Conservation (phyloP, 2,888 invertebrate genomes). For the Ditylenchus weischeri region DNA sequence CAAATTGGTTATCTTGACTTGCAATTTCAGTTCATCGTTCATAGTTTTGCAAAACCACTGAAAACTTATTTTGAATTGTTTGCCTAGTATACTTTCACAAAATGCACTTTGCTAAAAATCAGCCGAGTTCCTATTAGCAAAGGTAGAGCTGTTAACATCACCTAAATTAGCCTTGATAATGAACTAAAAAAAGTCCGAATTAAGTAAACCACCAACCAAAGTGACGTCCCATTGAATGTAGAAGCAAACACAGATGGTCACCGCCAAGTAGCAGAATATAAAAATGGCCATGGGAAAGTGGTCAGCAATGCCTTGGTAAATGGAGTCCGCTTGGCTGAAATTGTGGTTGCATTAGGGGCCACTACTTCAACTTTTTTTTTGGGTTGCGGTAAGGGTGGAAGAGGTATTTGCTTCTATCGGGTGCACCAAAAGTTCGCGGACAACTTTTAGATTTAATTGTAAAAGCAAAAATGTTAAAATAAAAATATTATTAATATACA, state of each 20-base stretch:
- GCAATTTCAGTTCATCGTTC: conserved; percentile 50
- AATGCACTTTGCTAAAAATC: conserved; percentile 50
- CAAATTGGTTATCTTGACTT: conserved; percentile 54
- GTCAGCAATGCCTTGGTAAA: conserved; percentile 56
- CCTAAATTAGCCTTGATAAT: conserved; percentile 36
- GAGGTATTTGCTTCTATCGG: no score
- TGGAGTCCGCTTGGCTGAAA: conserved; percentile 55
- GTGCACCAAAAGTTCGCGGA: no score
- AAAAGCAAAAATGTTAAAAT: no score
- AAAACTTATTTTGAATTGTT: conserved; percentile 10
- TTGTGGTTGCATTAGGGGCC: no score
- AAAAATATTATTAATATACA: no score
- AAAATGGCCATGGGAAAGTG: conserved; percentile 56
- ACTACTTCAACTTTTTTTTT: background rate
- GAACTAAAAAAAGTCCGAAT: conserved; percentile 41
- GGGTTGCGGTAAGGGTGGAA: no score
- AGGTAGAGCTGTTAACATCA: conserved; percentile 49
- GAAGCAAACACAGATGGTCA: conserved; percentile 40
- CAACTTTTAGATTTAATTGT: no score
- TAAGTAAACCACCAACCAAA: conserved; percentile 43
- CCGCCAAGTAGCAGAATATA: conserved; percentile 43
- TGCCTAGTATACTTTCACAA: conserved; percentile 1
- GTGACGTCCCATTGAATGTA: conserved; percentile 57
- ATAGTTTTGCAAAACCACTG: conserved; percentile 57
- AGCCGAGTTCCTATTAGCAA: conserved; percentile 42